Percentiles rank a stretch among this genome's conserved stretches.
Conservation (phyloP, 2,113 vertebrate species). For the Rhinolophus sinicus region DNA sequence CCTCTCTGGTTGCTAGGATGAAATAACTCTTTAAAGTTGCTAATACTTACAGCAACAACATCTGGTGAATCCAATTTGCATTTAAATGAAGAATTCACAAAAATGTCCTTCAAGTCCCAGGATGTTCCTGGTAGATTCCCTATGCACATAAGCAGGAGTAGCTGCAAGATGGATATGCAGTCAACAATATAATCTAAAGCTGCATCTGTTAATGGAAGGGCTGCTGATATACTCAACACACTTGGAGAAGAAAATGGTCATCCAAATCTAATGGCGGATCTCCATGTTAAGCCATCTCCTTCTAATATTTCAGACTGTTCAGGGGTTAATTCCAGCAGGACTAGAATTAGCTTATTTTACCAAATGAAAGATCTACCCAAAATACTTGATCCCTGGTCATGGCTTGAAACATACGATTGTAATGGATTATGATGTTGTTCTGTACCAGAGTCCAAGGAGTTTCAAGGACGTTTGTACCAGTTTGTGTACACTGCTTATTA, state of each 20-base stretch:
- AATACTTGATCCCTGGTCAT: background rate
- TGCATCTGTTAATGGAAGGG: background rate
- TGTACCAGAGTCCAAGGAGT: background rate
- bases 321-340: background rate
- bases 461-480: background rate
- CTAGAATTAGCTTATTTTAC: background rate
- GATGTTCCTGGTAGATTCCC: constrained; percentile 16
- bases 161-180: background rate
- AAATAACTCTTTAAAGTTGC: constrained; percentile 49
- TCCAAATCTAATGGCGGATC: background rate
- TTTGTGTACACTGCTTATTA: background rate
- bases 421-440: background rate
- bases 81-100: constrained; percentile 65
- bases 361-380: background rate
- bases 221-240: background rate
- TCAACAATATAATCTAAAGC: background rate
- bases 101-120: constrained; percentile 48
- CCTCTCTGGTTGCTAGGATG: constrained; percentile 22
- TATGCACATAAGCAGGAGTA: background rate
- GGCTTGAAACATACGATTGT: background rate
- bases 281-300: background rate
- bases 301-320: background rate
- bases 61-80: constrained; percentile 67
- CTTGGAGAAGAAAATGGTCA: background rate
- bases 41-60: constrained; percentile 43